phyloP scores from a whole-genome alignment of 2,113 vertebrate species.

The Pycnonotus jocosus region DNA sequence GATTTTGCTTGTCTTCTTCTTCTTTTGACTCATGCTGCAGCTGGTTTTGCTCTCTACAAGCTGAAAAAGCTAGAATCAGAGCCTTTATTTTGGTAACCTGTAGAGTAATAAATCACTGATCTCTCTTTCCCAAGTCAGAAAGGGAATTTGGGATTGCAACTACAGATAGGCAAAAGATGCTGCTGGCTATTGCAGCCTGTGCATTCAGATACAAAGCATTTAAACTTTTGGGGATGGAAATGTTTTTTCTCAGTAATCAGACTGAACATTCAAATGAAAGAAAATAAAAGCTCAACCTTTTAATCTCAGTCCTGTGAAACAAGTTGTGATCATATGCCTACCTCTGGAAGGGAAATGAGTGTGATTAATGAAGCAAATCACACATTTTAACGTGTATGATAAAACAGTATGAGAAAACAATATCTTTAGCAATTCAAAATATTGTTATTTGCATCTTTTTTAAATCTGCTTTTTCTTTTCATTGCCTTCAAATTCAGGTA shows the following conservation, averaged over 20 bases:
- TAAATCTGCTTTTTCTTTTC: constrained; percentile 37
- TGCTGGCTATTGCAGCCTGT: background rate
- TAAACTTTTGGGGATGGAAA: constrained; percentile 2
- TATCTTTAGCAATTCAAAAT: constrained; percentile 53
- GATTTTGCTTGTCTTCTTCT: background rate
- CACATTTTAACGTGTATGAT: constrained; percentile 61
- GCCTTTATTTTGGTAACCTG: background rate
- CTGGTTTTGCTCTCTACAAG: background rate
- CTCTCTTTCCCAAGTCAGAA: background rate
- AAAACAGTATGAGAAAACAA: constrained; percentile 59
- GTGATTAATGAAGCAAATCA: constrained; percentile 71
- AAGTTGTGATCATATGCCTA: constrained; percentile 29
- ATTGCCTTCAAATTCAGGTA: background rate
- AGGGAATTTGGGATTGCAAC: constrained; percentile 14
- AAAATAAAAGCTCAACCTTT: constrained; percentile 40
- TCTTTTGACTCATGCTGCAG: background rate
- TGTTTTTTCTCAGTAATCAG: constrained; percentile 31
- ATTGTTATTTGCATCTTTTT: constrained; percentile 36
- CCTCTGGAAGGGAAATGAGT: constrained; percentile 57
- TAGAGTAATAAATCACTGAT: background rate
- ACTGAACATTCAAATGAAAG: constrained; percentile 17
- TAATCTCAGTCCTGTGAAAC: constrained; percentile 28
- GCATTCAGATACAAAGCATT: constrained; percentile 14
- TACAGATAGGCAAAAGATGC: background rate
- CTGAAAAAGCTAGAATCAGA: background rate